A percentile compares a stretch with the other conserved stretches of the same genome.
Conservation (phyloP, 92 coral and sea anemone species). For the Ricordea florida region DNA sequence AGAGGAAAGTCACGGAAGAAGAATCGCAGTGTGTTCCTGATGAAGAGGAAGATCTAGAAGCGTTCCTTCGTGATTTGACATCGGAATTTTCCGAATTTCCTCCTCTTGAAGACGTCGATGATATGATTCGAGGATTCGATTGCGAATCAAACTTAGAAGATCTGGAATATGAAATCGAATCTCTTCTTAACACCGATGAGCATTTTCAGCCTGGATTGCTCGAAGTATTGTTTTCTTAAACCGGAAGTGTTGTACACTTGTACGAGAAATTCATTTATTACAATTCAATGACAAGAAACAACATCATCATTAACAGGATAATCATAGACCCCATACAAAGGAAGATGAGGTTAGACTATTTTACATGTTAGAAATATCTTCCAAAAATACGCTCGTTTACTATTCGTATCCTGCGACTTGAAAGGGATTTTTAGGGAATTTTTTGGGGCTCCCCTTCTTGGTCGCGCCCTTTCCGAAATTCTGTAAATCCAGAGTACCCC, state of each 20-base stretch:
- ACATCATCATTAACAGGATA: too few species aligned
- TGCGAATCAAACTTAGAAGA: slow-evolving; percentile 19
- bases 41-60: slow-evolving; percentile 65
- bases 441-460: too few species aligned
- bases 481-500: too few species aligned
- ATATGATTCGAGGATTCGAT: slow-evolving; percentile 69
- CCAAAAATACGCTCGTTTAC: too few species aligned
- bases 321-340: too few species aligned
- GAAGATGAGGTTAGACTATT: too few species aligned
- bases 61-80: slow-evolving; percentile 70
- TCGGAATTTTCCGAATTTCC: slow-evolving; percentile 70
- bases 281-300: too few species aligned
- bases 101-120: slow-evolving; percentile 74
- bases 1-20: slow-evolving; percentile 3
- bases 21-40: slow-evolving; percentile 15
- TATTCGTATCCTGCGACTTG: too few species aligned
- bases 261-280: too few species aligned
- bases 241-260: background rate
- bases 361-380: too few species aligned
- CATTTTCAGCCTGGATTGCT: slow-evolving; percentile 88
- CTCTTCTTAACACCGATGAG: slow-evolving; percentile 62
- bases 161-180: slow-evolving; percentile 34
- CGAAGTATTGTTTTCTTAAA: slow-evolving; percentile 81
- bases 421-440: too few species aligned
- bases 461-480: too few species aligned